Evolutionary conservation across 2,113 vertebrate genomes (phyloP).

Genomic region (Motacilla alba): DNA sequence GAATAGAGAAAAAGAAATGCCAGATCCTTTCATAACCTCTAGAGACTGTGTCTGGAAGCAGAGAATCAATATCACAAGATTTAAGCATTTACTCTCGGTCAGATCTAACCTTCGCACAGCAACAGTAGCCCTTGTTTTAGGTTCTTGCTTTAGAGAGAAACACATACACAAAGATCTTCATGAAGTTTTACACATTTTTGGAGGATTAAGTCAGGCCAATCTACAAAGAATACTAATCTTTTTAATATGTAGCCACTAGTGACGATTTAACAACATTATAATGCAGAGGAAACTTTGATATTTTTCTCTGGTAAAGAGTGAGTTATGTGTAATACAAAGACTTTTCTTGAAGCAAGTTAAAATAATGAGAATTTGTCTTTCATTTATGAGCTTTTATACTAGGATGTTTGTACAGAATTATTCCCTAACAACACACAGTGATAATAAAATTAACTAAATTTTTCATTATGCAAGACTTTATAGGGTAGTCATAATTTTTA

Average conservation of each 20-base stretch:
- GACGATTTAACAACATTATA: background rate
- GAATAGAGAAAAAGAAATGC: background rate
- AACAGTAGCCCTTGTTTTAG: background rate
- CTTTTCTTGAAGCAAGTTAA: background rate
- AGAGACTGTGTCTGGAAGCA: background rate
- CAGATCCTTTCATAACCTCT: background rate
- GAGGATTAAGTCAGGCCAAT: background rate
- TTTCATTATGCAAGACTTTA: background rate
- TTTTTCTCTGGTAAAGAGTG: background rate
- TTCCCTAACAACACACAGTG: background rate
- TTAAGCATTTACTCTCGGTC: background rate
- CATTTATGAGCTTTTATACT: background rate
- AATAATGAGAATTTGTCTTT: background rate
- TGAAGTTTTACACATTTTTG: background rate
- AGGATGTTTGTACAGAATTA: background rate
- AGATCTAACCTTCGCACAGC: background rate
- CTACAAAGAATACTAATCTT: background rate
- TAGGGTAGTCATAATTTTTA: background rate
- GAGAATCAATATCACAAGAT: background rate
- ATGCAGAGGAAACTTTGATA: background rate
- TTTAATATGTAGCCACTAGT: background rate
- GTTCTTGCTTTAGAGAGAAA: background rate
- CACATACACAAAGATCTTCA: background rate
- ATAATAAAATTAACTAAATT: background rate
- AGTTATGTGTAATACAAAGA: background rate